Base-by-base conservation (phyloP, 2,797 vertebrate genomes). In the Clarias pachynema region DNA sequence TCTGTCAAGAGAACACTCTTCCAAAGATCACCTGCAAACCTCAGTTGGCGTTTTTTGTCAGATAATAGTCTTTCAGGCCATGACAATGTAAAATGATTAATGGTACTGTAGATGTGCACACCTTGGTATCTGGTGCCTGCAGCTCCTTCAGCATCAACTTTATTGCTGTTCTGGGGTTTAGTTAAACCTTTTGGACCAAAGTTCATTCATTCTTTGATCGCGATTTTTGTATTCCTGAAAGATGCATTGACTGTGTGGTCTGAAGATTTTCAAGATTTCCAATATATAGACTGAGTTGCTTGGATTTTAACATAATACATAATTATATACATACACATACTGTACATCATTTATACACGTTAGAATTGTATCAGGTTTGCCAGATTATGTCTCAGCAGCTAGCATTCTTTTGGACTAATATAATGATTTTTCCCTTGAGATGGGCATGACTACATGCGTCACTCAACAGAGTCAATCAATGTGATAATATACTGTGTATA, bases 101-200 rank as follows among this genome's bases (percentile, higher is more conserved):
- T 29, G 7, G 26, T 53, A 53, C 49, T 53, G 12, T 56, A 26
- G 16, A 74, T 74, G 44, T 74, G 53, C 44, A 20, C 24, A 5
- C 29, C 34, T 34, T 77, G 73, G 24, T 73, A n/a, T 12, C 69
- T 69, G 68, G 40, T 70, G 68, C 68, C 68, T 69, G 31, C 16
- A 37, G 5, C 7, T 24, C 4, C 20, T 26, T 73, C 24, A 73
- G 12, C 70, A 49, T 24, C 1, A 26, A 49, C 5, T 73, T 57
- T 12, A 3, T 56, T 56, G 15, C 26, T 57, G 49, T 31, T 16
- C 22, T 34, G 56, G 5, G 53, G n/a, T 77, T 77, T 29, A 24
- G 9, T 77, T 31, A 3, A 57, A 31, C 44, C 24, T 15, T n/a
- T 49, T 15, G 14, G 5, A 15, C 15, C 14, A 22, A 78, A 78